Conservation (phyloP, 2,888 invertebrate genomes). For the Apodemia hepburni region DNA sequence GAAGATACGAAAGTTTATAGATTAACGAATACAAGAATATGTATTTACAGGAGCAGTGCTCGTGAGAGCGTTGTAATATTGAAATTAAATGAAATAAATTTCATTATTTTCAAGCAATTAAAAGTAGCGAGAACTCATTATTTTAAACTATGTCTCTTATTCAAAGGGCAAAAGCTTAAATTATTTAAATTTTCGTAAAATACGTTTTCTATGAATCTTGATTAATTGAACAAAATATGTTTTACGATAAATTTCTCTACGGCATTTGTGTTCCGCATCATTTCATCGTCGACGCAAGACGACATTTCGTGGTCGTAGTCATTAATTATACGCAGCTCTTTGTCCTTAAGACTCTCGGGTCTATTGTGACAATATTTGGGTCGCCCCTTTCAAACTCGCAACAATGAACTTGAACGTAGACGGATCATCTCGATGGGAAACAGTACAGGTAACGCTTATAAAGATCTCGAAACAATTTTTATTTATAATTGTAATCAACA, state of each 20-base stretch:
- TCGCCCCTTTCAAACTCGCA: conserved; percentile 65
- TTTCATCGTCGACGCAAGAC: conserved; percentile 57
- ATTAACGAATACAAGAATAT: too few relatives aligned
- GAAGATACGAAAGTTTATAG: too few relatives aligned
- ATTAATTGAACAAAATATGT: neutral
- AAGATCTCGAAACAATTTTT: conserved; percentile 18
- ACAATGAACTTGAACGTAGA: conserved; percentile 65
- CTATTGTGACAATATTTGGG: conserved; percentile 78
- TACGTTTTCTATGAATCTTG: neutral
- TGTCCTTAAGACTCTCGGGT: conserved; percentile 61
- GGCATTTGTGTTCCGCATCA: conserved; percentile 37
- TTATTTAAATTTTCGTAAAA: neutral
- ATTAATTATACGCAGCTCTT: conserved; percentile 76
- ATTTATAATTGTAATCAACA: neutral
- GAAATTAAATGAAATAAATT: too few relatives aligned
- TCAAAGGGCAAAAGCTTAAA: too few relatives aligned
- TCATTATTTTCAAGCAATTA: too few relatives aligned
- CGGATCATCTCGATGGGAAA: conserved; percentile 66
- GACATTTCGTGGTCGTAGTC: conserved; percentile 71
- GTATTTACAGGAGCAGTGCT: too few relatives aligned
- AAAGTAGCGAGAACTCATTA: too few relatives aligned
- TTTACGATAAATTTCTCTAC: conserved; percentile 25
- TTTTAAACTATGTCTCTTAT: too few relatives aligned
- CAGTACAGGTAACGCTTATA: conserved; percentile 44
- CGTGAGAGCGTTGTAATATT: too few relatives aligned